Base-by-base conservation (phyloP, 1,140 invertebrate species). In the Penaeus chinensis region DNA sequence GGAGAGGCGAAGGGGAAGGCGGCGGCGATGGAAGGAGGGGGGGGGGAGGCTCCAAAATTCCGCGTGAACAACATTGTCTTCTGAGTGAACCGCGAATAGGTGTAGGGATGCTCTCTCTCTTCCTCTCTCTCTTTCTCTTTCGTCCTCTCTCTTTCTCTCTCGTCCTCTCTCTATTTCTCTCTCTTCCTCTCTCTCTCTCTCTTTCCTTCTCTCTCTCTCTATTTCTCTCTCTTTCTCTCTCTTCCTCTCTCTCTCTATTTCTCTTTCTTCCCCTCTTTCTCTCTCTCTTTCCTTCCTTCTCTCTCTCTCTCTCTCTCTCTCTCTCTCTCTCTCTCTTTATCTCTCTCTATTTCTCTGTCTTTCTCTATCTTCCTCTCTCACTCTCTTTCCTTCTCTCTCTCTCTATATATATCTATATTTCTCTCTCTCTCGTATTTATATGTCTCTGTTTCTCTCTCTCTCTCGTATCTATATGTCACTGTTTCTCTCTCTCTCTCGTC, bases 1-100 rank as follows among this genome's bases (percentile, higher is more conserved):
- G 74, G 54, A 76, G 62, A 47, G 24, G 71, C 10, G 61, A 79
- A 27, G 16, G 74, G 61, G n/a, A n/a, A 61, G 19, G 47, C 63
- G 19, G n/a, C 8, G 20, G 42, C n/a, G n/a, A 37, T 13, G 60
- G 60, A n/a, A 60, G 78, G 37, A 60, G 13, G 47, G 10, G 20
- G 10, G 77, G 42, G 63, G 32, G 16, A 32, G 32, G 37, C 5
- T 19, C 71, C 20, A 27, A 27, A 27, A 24, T 37, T 5, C 20
- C 71, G 20, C 27, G 71, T 27, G 27, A 10, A 74, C 71, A 32
- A 37, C 71, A 74, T 74, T 74, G 42, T 74, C 71, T 74, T 74
- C 54, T 54, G 54, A 54, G 54, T 11, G 54, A 54, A 54, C 54
- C 10, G 54, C 16, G 10, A 11, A 54, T 54, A 54, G 54, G 54